Conservation (phyloP, 2,113 vertebrate genomes). For the Delphinapterus leucas region DNA sequence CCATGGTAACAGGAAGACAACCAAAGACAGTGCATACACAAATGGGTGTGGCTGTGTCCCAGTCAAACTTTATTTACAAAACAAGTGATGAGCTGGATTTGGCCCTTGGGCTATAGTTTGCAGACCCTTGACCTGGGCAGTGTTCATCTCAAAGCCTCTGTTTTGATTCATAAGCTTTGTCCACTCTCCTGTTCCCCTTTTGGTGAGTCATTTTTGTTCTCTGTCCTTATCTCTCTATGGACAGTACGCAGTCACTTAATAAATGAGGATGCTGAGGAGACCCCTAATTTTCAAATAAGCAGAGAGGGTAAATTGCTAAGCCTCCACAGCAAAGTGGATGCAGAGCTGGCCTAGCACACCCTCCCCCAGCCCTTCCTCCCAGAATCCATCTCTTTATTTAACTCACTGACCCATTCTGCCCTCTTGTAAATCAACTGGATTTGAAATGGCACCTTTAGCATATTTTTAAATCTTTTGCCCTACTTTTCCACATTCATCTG, state of each 20-base stretch:
- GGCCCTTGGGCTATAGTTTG: background rate
- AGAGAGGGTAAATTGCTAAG: background rate
- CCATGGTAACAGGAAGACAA: background rate
- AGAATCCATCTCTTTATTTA: constrained; percentile 28
- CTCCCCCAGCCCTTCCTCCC: background rate
- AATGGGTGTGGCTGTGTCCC: background rate
- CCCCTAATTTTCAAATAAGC: background rate
- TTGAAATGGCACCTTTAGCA: constrained; percentile 42
- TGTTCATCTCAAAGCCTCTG: background rate
- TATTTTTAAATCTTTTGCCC: constrained; percentile 52
- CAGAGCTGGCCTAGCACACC: too few relatives aligned
- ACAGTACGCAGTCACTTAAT: background rate
- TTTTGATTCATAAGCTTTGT: background rate
- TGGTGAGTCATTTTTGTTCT: background rate
- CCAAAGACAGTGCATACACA: background rate
- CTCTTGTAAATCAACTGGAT: constrained; percentile 1
- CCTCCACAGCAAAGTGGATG: background rate
- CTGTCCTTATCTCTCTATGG: background rate
- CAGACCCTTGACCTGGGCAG: background rate
- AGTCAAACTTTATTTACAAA: background rate
- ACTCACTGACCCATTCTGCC: background rate
- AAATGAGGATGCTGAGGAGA: background rate
- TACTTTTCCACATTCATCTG: constrained; percentile 44
- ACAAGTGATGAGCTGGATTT: background rate
- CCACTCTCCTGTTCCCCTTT: too few relatives aligned